Evolutionary conservation across 2,797 vertebrate genomes (phyloP), one percentile per base, ranked within the genome.

Genomic region (Dendrocincla fuliginosa): DNA sequence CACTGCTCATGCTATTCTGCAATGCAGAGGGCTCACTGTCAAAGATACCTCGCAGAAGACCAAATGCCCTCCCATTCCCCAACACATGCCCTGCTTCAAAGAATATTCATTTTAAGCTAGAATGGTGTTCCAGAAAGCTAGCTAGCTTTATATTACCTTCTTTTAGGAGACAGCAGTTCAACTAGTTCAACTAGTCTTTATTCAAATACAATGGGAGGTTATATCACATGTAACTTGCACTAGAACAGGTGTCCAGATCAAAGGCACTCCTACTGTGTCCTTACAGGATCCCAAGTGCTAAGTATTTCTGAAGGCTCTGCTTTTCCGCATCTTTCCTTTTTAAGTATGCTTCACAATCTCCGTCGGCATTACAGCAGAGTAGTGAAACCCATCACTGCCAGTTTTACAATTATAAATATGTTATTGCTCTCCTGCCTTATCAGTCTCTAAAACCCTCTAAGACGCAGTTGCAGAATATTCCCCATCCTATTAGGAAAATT

Each of bases 1-100:
- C 2, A 2, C 12, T 27, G 18, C 37, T 17, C 2, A 1, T 23
- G 18, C 8, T 7, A 7, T n/a, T 49, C 37, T 47, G 18, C 8
- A 2, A 0, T 1, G 16, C 56, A 30, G 37, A 32, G 50, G 57
- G n/a, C 30, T 5, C 13, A 13, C 41, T 56, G 42, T 8, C 30
- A 35, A 44, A 57, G 49, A 41, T 2, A 8, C 30, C 61, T 56
- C 0, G 4, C 27, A 65, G 65, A 30, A 68, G 6, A 18, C 5
- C 41, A 46, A 18, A 6, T 24, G 49, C 39, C 30, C 17, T 35
- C 33, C 44, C 24, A 17, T 18, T 22, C 14, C 6, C 13, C n/a
- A 41, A 9, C 25, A 50, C 15, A 6, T 4, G 16, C 16, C 30
- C 33, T 77, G 44, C 30, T 46, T 39, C 57, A 35, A 46, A 46